These are phyloP conservation scores for Nebria brevicollis DNA, from an alignment of 2,888 invertebrate species.

Conservation along the genomic window DNA sequence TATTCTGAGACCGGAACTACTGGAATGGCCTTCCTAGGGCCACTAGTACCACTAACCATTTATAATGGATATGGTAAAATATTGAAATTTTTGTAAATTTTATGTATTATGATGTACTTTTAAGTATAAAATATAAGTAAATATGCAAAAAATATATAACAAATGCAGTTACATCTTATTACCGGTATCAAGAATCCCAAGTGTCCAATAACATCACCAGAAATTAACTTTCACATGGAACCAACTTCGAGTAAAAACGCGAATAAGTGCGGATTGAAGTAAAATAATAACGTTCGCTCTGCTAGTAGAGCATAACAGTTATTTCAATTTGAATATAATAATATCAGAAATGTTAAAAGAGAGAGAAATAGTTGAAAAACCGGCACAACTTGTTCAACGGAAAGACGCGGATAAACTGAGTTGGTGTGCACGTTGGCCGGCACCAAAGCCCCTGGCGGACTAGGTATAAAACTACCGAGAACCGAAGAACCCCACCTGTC, in stretches of 20 bases:
- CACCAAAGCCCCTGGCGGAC: constrained; percentile 30
- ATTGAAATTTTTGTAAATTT: too few species aligned
- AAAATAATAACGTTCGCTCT: background rate
- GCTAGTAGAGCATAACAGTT: background rate
- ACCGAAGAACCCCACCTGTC: constrained; percentile 26
- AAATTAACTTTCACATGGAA: background rate
- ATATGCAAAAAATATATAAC: background rate
- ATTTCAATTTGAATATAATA: background rate
- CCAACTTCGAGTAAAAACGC: background rate
- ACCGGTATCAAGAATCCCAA: background rate
- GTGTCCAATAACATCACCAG: background rate
- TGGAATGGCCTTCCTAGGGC: too few species aligned
- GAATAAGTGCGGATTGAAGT: background rate
- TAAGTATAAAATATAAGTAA: background rate
- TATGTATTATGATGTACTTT: too few species aligned
- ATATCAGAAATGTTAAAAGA: background rate
- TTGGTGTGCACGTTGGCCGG: constrained; percentile 7
- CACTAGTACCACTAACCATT: too few species aligned
- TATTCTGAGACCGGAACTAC: too few species aligned
- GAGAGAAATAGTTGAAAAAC: background rate
- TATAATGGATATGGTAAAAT: too few species aligned
- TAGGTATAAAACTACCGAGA: constrained; percentile 30
- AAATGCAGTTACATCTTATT: background rate
- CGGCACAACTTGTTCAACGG: constrained; percentile 2
- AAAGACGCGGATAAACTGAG: constrained; percentile 16